These are phyloP conservation scores for Coracopsis vasa DNA, from an alignment of 2,113 vertebrate species.

Conservation along the genomic window DNA sequence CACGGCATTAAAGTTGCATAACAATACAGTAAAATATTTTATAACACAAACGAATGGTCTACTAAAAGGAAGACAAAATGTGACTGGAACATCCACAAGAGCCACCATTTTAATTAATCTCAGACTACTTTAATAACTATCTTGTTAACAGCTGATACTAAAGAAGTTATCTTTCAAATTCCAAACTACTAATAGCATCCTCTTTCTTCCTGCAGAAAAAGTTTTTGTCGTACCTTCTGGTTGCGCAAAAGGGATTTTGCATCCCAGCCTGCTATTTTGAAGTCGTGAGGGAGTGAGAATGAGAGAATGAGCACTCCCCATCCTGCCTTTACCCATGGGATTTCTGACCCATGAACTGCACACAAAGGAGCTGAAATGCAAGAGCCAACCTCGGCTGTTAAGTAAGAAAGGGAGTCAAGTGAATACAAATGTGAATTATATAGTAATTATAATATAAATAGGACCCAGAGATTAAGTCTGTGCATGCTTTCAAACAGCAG, in stretches of 20 bases:
- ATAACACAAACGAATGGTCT: not conserved
- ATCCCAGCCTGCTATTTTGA: not conserved
- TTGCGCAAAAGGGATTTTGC: not conserved
- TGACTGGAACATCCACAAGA: not conserved
- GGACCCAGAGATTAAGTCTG: constrained; percentile 18
- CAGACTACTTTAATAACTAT: not conserved
- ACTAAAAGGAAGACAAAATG: not conserved
- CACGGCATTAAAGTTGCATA: not conserved
- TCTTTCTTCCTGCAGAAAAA: not conserved
- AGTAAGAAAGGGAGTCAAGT: constrained; percentile 9
- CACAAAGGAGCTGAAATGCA: not conserved
- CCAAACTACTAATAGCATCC: not conserved
- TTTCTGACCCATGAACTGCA: not conserved
- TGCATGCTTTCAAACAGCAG: constrained; percentile 21
- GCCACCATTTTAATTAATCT: constrained; percentile 15
- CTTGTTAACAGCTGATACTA: not conserved
- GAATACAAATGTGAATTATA: constrained; percentile 43
- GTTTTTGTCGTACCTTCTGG: not conserved
- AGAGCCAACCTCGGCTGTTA: constrained; percentile 5
- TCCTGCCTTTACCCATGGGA: not conserved
- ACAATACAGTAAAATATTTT: not conserved
- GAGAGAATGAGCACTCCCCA: not conserved
- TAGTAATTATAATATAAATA: constrained; percentile 38
- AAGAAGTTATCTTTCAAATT: not conserved
- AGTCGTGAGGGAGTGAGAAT: not conserved